Evolutionary conservation across 2,797 vertebrate species (phyloP), one percentile per base, ranked within the genome.

Genomic region (Microctenopoma steveboyesi): DNA sequence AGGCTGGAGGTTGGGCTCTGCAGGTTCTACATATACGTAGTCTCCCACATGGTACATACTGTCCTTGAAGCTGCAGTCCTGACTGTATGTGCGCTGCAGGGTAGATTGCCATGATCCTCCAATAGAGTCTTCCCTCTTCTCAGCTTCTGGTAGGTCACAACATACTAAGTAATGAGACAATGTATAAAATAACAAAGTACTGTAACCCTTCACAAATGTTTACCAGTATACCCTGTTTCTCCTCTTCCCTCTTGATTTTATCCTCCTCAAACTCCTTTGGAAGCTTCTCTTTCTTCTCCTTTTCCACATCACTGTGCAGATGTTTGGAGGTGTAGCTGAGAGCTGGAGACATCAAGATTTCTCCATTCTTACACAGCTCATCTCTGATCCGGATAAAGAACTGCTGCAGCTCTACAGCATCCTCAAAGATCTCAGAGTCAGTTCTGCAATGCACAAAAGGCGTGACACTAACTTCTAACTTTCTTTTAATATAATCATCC

Each of bases 61-160:
- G 88, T 99, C 97, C 86, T 97, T 97, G 91, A 99, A 99, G 91
- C 97, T 98, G 94, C 98, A 99, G 88, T 98, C 97, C 86, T 99
- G 98, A 79, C 97, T 98, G 86, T 98, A 99, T 3, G 96, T 99
- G 35, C 98, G 95, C 74, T 97, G 96, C 52, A 96, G 91, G 61
- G 86, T 94, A 1, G 95, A 95, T 75, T 96, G 95, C 88, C 96
- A 96, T 16, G 94, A 84, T 57, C 95, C 94, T 30, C 95, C 95
- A 2, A 92, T 93, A 7, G 95, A 91, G 69, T 98, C 98, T 71
- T 98, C 98, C 74, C 95, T 95, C 90, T 97, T 98, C 92, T 99
- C 98, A 83, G 98, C 97, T 93, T 99, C 97, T 98, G 80, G 22
- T 28, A 50, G 85, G 59, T 74, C 10, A 82, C 16, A 74, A 76